phyloP scores from a whole-genome alignment of 2,113 vertebrate genomes.

The Otocyon megalotis region DNA sequence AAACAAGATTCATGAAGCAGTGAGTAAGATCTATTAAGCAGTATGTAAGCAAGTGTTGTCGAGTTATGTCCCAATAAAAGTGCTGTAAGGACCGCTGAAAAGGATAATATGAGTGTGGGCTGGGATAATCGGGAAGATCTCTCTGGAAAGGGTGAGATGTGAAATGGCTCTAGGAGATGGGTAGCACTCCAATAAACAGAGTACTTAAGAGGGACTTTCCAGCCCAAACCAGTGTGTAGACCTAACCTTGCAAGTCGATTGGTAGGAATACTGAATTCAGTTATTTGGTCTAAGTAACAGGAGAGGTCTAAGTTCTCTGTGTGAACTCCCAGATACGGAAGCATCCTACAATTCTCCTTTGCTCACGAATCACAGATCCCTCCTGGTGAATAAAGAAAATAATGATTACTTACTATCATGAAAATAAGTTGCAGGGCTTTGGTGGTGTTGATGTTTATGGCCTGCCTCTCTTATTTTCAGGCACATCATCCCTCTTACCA shows the following conservation, averaged over 20 bases:
- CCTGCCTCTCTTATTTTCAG: not conserved
- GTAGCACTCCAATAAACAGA: not conserved
- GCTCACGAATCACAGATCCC: constrained; percentile 70
- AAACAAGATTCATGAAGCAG: constrained; percentile 3
- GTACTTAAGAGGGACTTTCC: not conserved
- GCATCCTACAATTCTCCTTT: constrained; percentile 36
- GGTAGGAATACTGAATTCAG: not conserved
- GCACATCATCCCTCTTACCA: not conserved
- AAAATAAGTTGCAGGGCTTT: constrained; percentile 49
- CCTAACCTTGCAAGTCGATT: not conserved
- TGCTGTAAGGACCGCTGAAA: not conserved
- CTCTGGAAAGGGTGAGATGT: not conserved
- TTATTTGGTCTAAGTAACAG: constrained; percentile 54
- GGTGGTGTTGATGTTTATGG: constrained; percentile 5
- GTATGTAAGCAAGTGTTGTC: not conserved
- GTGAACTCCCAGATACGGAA: constrained; percentile 41
- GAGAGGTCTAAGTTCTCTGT: constrained; percentile 56
- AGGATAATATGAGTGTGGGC: not conserved
- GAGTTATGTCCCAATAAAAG: not conserved
- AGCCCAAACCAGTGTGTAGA: not conserved
- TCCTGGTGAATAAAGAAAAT: constrained; percentile 57
- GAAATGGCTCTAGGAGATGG: not conserved
- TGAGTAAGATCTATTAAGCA: constrained; percentile 15
- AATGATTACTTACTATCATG: constrained; percentile 68
- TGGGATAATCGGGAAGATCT: not conserved